phyloP scores from a whole-genome alignment of 2,888 invertebrate species.

The Cerastoderma edule region DNA sequence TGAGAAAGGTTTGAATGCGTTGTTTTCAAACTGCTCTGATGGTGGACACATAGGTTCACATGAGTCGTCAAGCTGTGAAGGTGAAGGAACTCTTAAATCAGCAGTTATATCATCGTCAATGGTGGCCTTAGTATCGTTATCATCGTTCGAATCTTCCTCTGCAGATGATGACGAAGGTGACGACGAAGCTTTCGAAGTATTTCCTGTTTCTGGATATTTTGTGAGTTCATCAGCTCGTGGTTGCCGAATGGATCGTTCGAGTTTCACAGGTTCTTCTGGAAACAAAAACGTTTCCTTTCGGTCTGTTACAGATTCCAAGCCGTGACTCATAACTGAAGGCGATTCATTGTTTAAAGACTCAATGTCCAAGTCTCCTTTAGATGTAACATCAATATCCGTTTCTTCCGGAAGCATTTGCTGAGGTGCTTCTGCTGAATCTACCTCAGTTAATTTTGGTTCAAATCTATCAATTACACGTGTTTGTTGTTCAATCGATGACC shows the following conservation, averaged over 20 bases:
- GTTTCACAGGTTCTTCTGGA: slow-evolving; percentile 49
- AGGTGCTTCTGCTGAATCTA: no score
- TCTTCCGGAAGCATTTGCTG: no score
- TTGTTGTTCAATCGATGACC: no score
- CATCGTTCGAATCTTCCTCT: slow-evolving; percentile 7
- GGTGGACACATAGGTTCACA: no score
- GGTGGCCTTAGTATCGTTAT: neutral
- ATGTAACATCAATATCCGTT: no score
- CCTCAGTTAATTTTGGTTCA: slow-evolving; percentile 19
- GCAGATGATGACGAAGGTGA: slow-evolving; percentile 15
- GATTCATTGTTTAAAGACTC: no score
- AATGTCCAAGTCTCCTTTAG: no score
- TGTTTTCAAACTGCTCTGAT: neutral
- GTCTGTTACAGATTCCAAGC: slow-evolving; percentile 55
- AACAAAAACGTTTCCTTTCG: slow-evolving; percentile 45
- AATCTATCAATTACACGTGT: no score
- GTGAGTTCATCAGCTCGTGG: neutral
- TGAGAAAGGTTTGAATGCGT: slow-evolving; percentile 7
- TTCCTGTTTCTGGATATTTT: slow-evolving; percentile 2
- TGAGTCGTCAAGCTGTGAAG: no score
- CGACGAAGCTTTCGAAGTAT: neutral
- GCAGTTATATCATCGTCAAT: neutral
- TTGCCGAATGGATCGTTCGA: slow-evolving; percentile 36
- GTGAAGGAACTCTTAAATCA: neutral
- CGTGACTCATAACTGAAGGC: no score